Evolutionary conservation across 2,113 vertebrate genomes (phyloP).

Genomic region (Periophthalmus modestus): DNA sequence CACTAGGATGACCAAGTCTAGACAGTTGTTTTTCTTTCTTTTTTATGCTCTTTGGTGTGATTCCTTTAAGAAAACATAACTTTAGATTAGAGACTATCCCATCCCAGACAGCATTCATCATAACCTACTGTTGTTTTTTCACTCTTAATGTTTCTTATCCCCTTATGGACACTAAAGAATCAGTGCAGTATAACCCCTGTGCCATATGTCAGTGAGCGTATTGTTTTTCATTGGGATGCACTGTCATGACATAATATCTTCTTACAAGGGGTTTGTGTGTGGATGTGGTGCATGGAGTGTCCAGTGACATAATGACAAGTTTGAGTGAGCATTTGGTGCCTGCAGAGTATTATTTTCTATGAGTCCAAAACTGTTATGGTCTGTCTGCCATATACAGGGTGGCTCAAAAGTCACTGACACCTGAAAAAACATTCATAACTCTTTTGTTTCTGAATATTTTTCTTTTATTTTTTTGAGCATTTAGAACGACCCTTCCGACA

Average conservation of each 20-base stretch:
- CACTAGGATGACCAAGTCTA: neutral
- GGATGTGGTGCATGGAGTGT: conserved; percentile 32
- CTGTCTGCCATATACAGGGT: conserved; percentile 37
- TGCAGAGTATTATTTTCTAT: conserved; percentile 51
- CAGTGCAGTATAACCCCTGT: conserved; percentile 29
- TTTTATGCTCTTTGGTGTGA: neutral
- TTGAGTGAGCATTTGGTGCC: conserved; percentile 49
- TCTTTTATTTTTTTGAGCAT: too few relatives aligned
- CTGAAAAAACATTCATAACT: too few relatives aligned
- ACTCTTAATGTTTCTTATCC: too few relatives aligned
- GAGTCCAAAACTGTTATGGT: conserved; percentile 26
- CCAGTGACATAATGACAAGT: conserved; percentile 47
- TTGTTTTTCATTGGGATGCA: conserved; percentile 35
- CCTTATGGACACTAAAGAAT: conserved; percentile 23
- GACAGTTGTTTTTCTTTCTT: neutral
- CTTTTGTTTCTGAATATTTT: too few relatives aligned
- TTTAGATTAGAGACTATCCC: neutral
- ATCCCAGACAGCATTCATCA: neutral
- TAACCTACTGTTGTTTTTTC: neutral
- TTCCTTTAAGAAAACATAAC: too few relatives aligned
- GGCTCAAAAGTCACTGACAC: too few relatives aligned
- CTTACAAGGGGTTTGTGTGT: conserved; percentile 34
- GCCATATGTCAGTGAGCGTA: conserved; percentile 28
- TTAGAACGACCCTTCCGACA: too few relatives aligned
- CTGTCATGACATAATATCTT: conserved; percentile 33